Percentiles rank a stretch among this genome's conserved stretches.
phyloP scores from a whole-genome alignment of 2,113 vertebrate genomes.

The Carassius auratus region DNA sequence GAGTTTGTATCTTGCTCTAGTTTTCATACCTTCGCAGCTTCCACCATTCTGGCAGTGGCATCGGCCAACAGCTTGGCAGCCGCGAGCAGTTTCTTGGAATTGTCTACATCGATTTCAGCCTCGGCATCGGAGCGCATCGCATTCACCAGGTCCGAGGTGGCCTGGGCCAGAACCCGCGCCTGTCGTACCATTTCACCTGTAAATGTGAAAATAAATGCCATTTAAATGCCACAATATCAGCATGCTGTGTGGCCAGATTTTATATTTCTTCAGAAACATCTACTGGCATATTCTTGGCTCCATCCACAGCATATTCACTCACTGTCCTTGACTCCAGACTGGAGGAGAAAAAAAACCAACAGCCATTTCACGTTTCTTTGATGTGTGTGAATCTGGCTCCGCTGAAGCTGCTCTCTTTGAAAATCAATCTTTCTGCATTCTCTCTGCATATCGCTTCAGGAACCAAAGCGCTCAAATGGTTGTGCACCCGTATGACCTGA shows the following conservation, averaged over 20 bases:
- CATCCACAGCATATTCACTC: not conserved
- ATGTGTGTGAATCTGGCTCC: slow-evolving; percentile 26
- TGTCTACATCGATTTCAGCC: slow-evolving; percentile 95
- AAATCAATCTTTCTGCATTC: slow-evolving; percentile 41
- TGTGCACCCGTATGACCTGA: slow-evolving; percentile 39
- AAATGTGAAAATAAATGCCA: not conserved
- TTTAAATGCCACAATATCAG: not conserved
- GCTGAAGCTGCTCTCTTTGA: slow-evolving; percentile 3
- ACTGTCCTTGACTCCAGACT: not conserved
- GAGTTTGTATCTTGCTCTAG: not conserved
- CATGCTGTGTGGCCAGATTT: slow-evolving; percentile 20
- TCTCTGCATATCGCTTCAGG: slow-evolving; percentile 18
- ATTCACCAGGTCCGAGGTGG: slow-evolving; percentile 95
- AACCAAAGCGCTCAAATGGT: slow-evolving; percentile 32
- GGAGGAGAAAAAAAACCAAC: not conserved
- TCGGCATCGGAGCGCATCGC: slow-evolving; percentile 98
- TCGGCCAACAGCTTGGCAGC: slow-evolving; percentile 96
- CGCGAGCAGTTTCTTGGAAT: slow-evolving; percentile 96
- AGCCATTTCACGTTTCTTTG: slow-evolving; percentile 23
- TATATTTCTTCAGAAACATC: slow-evolving; percentile 15
- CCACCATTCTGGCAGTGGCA: slow-evolving; percentile 97
- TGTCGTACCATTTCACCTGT: slow-evolving; percentile 98
- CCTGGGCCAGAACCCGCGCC: slow-evolving; percentile 95
- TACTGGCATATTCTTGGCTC: slow-evolving; percentile 18
- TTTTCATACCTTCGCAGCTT: slow-evolving; percentile 94